Evolutionary conservation across 2,888 invertebrate genomes (phyloP).

Genomic region (Lissocephala sabroskyi): DNA sequence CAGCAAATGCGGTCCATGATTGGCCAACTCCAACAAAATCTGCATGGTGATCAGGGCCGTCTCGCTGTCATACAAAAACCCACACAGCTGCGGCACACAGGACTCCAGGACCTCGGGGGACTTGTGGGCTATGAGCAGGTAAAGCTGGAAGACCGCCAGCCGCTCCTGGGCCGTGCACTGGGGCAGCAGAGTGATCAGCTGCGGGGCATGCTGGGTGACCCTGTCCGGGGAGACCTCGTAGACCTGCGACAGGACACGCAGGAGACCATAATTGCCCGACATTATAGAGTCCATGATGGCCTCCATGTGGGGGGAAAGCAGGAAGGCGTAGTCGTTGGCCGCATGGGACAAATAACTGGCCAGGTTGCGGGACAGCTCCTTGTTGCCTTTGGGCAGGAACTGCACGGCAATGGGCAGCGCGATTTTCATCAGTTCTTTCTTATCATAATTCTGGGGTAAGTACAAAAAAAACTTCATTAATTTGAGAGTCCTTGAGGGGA

Average conservation of each 20-base stretch:
- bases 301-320: conserved; percentile 89
- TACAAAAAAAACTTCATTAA: neutral
- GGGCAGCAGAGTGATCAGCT: conserved; percentile 82
- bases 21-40: conserved; percentile 83
- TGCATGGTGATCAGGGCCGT: conserved; percentile 79
- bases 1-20: conserved; percentile 80
- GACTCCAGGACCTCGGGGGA: conserved; percentile 83
- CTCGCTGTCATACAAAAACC: conserved; percentile 78
- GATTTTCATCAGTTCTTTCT: conserved; percentile 75
- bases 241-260: conserved; percentile 90
- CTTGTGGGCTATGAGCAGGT: conserved; percentile 86
- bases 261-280: conserved; percentile 90
- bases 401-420: conserved; percentile 93
- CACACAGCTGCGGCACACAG: conserved; percentile 86
- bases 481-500: neutral
- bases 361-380: conserved; percentile 90
- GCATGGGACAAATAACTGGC: conserved; percentile 93
- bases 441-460: conserved; percentile 76
- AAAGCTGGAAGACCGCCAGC: conserved; percentile 86
- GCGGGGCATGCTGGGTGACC: conserved; percentile 87
- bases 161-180: conserved; percentile 91
- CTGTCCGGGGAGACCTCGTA: conserved; percentile 91
- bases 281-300: conserved; percentile 93
- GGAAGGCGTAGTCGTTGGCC: conserved; percentile 90
- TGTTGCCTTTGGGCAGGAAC: conserved; percentile 91